A percentile compares a stretch with the other conserved stretches of the same genome.
Conservation (phyloP, 2,113 vertebrate genomes). For the Hypomesus transpacificus region DNA sequence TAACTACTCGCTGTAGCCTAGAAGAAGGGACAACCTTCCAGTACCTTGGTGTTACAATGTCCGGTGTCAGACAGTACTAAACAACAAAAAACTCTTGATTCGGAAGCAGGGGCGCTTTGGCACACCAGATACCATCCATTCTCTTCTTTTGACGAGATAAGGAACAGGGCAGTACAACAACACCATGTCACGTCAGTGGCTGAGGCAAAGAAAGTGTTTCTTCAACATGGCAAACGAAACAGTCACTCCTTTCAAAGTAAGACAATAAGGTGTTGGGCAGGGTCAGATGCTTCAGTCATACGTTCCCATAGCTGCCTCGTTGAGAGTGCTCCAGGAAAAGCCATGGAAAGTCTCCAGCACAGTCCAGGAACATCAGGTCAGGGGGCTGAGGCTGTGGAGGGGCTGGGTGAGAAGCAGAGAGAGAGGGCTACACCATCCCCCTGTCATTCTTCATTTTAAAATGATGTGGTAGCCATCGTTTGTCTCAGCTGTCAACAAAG, state of each 20-base stretch:
- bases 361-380: slow-evolving; percentile 29
- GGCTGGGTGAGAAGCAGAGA: slow-evolving; percentile 29
- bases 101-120: slow-evolving; percentile 39
- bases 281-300: slow-evolving; percentile 29
- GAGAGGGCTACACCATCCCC: slow-evolving; percentile 7
- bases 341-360: slow-evolving; percentile 24
- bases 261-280: slow-evolving; percentile 41
- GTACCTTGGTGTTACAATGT: neutral
- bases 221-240: slow-evolving; percentile 34
- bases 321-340: slow-evolving; percentile 11
- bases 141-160: slow-evolving; percentile 32
- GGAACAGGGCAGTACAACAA: slow-evolving; percentile 13
- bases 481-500: slow-evolving; percentile 80
- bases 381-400: slow-evolving; percentile 27
- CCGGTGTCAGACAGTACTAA: slow-evolving; percentile 3
- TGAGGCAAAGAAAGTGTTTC: slow-evolving; percentile 17
- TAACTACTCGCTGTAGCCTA: slow-evolving; percentile 2
- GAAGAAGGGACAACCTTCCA: neutral
- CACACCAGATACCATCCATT: slow-evolving; percentile 42
- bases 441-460: slow-evolving; percentile 76
- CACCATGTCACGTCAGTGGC: slow-evolving; percentile 14
- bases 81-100: slow-evolving; percentile 25
- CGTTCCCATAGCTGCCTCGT: slow-evolving; percentile 42
- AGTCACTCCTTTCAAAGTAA: slow-evolving; percentile 51
- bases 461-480: slow-evolving; percentile 92